These are phyloP conservation scores for Plagiodera versicolora DNA, from an alignment of 2,888 invertebrate species.

Conservation along the genomic window DNA sequence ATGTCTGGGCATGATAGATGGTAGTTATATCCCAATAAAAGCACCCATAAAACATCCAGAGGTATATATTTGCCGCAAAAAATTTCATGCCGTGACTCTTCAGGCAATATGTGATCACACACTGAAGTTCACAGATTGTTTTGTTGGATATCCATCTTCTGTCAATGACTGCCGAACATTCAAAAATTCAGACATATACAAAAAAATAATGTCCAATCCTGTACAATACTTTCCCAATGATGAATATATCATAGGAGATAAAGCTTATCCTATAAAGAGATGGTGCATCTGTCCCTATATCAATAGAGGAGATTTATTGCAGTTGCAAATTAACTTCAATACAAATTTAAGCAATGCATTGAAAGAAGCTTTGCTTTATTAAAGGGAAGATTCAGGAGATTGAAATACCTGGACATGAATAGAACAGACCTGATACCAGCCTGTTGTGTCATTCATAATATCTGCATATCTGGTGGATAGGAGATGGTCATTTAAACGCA, in stretches of 20 bases:
- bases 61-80: constrained; percentile 34
- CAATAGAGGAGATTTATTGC: constrained; percentile 11
- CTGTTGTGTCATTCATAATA: constrained; percentile 6
- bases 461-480: background rate
- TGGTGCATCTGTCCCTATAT: constrained; percentile 31
- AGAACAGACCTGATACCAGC: constrained; percentile 6
- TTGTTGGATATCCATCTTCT: constrained; percentile 37
- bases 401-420: constrained; percentile 14
- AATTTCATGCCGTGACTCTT: constrained; percentile 32
- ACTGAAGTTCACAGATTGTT: constrained; percentile 31
- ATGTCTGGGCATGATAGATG: constrained; percentile 33
- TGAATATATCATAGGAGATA: constrained; percentile 35
- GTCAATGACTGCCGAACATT: constrained; percentile 36
- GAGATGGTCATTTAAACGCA: background rate
- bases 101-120: constrained; percentile 34
- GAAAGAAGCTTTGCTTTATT: constrained; percentile 4
- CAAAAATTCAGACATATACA: constrained; percentile 28
- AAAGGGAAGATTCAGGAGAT: constrained; percentile 4
- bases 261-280: constrained; percentile 32
- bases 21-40: constrained; percentile 36
- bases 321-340: constrained; percentile 8
- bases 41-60: constrained; percentile 32
- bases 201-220: constrained; percentile 13
- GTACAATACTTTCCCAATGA: constrained; percentile 12
- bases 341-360: constrained; percentile 9